Evolutionary conservation across 2,888 invertebrate genomes (phyloP).

Genomic region (Mimachlamys varia): DNA sequence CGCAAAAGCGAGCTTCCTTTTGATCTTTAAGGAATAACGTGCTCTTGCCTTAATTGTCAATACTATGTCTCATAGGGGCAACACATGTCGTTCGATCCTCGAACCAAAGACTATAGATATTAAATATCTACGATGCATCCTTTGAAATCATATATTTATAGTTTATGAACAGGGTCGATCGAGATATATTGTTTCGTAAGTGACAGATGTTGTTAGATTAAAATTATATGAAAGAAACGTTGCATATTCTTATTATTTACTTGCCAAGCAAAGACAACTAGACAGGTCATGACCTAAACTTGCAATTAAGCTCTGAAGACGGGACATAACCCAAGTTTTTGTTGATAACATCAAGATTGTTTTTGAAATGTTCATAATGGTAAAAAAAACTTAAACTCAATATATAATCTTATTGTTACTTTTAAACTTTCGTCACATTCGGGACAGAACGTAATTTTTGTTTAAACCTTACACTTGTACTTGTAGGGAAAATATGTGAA

Average conservation of each 20-base stretch:
- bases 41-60: neutral
- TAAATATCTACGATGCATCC: neutral
- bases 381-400: too few species aligned
- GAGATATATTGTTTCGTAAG: neutral
- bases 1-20: too few species aligned
- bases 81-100: neutral
- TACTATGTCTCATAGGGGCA: neutral
- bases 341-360: too few species aligned
- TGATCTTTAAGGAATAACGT: neutral
- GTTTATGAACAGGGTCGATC: neutral
- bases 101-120: neutral
- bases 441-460: too few species aligned
- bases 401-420: too few species aligned
- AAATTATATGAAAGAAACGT: neutral
- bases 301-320: neutral
- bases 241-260: neutral
- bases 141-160: neutral
- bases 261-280: neutral
- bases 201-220: neutral
- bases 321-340: too few species aligned
- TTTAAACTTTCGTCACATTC: too few species aligned
- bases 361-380: too few species aligned
- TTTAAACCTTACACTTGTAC: neutral
- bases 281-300: neutral
- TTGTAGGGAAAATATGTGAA: neutral